Percentiles rank a stretch among this genome's conserved stretches.
Evolutionary conservation across 2,113 vertebrate species (phyloP).

Genomic region (Formicarius rufipectus): DNA sequence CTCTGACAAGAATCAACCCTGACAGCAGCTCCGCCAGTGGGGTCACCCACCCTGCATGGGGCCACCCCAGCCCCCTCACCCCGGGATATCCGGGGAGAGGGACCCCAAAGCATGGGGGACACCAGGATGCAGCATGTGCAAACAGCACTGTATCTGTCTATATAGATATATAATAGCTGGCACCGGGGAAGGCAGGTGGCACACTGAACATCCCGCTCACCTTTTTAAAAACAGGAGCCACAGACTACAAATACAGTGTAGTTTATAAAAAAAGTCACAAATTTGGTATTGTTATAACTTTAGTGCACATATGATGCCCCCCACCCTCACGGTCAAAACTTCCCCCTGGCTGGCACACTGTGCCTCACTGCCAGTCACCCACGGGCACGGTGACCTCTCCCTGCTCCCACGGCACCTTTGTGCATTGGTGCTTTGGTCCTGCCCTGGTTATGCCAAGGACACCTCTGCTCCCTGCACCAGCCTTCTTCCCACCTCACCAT

Average conservation of each 20-base stretch:
- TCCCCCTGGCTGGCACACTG: background rate
- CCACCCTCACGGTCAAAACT: background rate
- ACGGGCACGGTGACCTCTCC: background rate
- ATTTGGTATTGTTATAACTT: conserved; percentile 67
- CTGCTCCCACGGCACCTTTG: background rate
- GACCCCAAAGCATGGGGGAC: background rate
- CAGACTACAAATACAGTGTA: conserved; percentile 27
- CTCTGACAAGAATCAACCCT: conserved; percentile 30
- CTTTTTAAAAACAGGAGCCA: background rate
- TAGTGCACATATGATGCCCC: conserved; percentile 61
- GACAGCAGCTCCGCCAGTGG: background rate
- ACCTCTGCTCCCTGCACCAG: background rate
- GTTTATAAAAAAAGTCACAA: conserved; percentile 30
- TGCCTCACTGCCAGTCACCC: background rate
- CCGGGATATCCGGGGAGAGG: background rate
- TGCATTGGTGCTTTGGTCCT: background rate
- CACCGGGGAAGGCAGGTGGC: background rate
- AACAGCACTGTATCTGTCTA: background rate
- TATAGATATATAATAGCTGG: background rate
- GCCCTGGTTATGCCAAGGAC: background rate
- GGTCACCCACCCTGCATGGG: background rate
- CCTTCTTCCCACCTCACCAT: background rate
- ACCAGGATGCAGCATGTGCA: background rate
- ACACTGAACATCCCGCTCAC: background rate
- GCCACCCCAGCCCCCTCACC: background rate